Evolutionary conservation across 2,113 vertebrate genomes (phyloP).

Genomic region (Rhombomys opimus): DNA sequence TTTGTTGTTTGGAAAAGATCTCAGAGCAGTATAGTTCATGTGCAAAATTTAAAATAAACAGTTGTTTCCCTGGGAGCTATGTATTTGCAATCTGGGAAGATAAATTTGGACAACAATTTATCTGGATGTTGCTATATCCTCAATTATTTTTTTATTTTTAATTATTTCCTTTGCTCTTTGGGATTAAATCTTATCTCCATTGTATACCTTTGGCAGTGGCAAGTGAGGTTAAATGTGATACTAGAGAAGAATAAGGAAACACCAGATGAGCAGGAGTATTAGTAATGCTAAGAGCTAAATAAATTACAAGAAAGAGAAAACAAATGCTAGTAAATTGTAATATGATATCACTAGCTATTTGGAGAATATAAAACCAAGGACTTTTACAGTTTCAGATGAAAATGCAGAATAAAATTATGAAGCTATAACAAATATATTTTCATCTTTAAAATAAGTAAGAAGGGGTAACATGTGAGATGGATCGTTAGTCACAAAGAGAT

Average conservation of each 20-base stretch:
- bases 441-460: not conserved
- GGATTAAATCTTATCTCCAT: not conserved
- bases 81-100: not conserved
- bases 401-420: not conserved
- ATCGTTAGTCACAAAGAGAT: not conserved
- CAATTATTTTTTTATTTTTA: not conserved
- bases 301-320: not conserved
- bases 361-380: constrained; percentile 1
- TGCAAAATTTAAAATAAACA: not conserved
- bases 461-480: not conserved
- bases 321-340: not conserved
- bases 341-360: not conserved
- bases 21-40: not conserved
- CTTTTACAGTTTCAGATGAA: not conserved
- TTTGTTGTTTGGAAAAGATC: constrained; percentile 15
- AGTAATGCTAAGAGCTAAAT: not conserved
- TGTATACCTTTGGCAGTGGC: not conserved
- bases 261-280: not conserved
- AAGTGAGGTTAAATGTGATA: not conserved
- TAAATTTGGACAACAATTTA: not conserved
- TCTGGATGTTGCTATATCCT: not conserved
- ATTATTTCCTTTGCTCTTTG: not conserved
- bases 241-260: not conserved
- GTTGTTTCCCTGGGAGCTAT: not conserved
- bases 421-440: not conserved